These are phyloP conservation scores for Halocynthia roretzi DNA, from an alignment of 23 tunicate species.

Conservation along the genomic window DNA sequence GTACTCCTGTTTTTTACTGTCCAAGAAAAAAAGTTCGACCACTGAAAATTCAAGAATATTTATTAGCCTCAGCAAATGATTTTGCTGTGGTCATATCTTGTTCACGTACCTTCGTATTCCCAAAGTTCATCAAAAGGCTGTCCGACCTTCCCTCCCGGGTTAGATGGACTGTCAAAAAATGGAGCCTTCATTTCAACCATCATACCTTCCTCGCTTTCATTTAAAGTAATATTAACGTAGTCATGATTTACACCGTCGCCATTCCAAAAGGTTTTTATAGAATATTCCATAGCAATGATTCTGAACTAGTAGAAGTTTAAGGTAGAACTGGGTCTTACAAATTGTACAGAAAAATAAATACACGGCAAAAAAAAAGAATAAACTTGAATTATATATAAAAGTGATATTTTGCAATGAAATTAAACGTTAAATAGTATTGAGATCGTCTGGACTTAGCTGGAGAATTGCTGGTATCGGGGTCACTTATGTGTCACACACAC, in stretches of 20 bases:
- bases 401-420: no score
- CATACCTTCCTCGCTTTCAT: conserved; percentile 20
- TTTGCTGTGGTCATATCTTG: neutral
- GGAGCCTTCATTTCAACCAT: conserved; percentile 34
- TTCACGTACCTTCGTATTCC: conserved; percentile 65
- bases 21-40: conserved; percentile 59
- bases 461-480: no score
- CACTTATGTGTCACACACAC: no score
- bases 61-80: neutral
- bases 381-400: no score
- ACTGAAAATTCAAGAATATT: conserved; percentile 28
- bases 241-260: conserved; percentile 36
- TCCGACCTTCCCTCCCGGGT: conserved; percentile 43
- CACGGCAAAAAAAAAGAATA: no score
- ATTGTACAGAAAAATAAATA: no score
- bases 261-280: conserved; percentile 38
- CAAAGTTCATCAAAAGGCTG: conserved; percentile 55
- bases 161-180: conserved; percentile 51
- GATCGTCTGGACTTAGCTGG: no score
- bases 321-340: no score
- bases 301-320: no score
- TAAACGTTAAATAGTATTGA: no score
- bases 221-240: conserved; percentile 26
- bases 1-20: conserved; percentile 51
- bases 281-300: conserved; percentile 27